Evolutionary conservation across 2,113 vertebrate genomes (phyloP).

Genomic region (Aleadryas rufinucha): DNA sequence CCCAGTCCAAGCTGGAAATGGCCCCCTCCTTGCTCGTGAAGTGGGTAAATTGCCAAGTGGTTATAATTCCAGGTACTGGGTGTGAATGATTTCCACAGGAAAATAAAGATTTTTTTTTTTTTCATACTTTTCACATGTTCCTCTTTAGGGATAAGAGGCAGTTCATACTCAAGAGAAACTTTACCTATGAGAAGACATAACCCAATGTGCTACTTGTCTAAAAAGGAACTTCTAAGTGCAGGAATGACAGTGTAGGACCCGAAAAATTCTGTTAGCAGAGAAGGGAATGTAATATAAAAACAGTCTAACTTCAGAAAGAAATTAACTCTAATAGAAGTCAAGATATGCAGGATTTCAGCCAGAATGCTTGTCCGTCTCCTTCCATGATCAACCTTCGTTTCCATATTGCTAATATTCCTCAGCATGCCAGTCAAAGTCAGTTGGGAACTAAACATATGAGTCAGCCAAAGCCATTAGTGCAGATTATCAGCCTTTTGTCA

Average conservation of each 20-base stretch:
- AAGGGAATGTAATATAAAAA: neutral
- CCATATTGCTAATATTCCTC: neutral
- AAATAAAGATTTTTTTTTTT: neutral
- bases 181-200: neutral
- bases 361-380: neutral
- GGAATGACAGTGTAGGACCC: neutral
- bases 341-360: neutral
- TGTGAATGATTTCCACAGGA: neutral
- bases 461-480: conserved; percentile 13
- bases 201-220: neutral
- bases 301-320: neutral
- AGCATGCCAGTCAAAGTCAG: conserved; percentile 3
- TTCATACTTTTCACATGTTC: neutral
- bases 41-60: neutral
- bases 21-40: neutral
- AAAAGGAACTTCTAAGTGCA: neutral
- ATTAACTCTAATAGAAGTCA: neutral
- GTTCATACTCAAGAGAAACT: neutral
- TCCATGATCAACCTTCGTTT: neutral
- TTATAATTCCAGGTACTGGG: neutral
- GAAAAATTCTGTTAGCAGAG: neutral
- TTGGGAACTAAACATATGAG: neutral
- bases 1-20: neutral
- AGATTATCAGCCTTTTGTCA: conserved; percentile 24
- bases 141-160: neutral